These are phyloP conservation scores for Meteorus sp. DNA, from an alignment of 1,140 invertebrate species.

Conservation along the genomic window DNA sequence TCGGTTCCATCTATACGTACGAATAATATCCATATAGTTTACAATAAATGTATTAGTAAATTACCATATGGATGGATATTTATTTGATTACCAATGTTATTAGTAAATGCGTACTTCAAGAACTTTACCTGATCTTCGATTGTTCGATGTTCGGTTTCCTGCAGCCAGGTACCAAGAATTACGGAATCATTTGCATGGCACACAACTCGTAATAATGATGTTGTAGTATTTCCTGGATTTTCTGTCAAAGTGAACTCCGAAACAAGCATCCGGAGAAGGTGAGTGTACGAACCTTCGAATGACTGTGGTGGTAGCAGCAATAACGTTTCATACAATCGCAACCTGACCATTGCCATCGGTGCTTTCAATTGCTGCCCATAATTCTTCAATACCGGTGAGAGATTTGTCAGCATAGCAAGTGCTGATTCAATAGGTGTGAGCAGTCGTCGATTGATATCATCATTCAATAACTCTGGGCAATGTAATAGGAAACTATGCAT, in stretches of 20 bases:
- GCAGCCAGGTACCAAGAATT: conserved; percentile 83
- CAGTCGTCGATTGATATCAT: conserved; percentile 86
- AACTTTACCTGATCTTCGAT: conserved; percentile 93
- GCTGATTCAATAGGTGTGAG: conserved; percentile 92
- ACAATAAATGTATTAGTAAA: conserved; percentile 2
- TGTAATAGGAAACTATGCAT: conserved; percentile 92
- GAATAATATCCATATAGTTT: conserved; percentile 35
- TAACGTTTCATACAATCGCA: conserved; percentile 89
- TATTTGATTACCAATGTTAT: too few relatives aligned
- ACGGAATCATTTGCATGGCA: conserved; percentile 92
- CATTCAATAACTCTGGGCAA: conserved; percentile 87
- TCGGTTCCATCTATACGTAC: conserved; percentile 74
- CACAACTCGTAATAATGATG: conserved; percentile 80
- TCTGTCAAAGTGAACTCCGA: conserved; percentile 96
- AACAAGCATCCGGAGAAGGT: conserved; percentile 89
- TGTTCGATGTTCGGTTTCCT: conserved; percentile 93
- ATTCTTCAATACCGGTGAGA: conserved; percentile 84
- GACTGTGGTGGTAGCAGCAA: conserved; percentile 79
- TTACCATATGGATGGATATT: too few relatives aligned
- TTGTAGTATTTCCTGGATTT: conserved; percentile 92
- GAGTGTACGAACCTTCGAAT: conserved; percentile 84
- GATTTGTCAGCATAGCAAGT: conserved; percentile 87
- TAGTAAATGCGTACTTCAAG: too few relatives aligned
- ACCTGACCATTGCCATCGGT: conserved; percentile 86
- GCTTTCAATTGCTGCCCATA: conserved; percentile 94